These are phyloP conservation scores for Aleiodes alternator DNA, from an alignment of 2,888 invertebrate genomes.

Conservation along the genomic window DNA sequence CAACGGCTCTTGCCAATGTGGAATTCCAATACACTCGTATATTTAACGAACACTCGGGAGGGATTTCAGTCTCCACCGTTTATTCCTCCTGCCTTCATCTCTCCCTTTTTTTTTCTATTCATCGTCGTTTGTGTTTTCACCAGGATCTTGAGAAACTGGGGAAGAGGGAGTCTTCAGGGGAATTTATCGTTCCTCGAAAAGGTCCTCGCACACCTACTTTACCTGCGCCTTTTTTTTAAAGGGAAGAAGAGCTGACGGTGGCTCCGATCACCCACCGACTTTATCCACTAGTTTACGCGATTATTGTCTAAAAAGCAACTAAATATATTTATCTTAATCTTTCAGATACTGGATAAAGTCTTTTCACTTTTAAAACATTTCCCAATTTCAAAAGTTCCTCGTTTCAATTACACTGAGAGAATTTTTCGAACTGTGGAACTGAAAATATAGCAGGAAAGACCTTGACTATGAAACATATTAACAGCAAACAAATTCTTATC, in stretches of 20 bases:
- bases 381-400: too few relatives aligned
- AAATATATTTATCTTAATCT: too few relatives aligned
- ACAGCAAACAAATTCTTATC: too few relatives aligned
- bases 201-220: conserved; percentile 17
- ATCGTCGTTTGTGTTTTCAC: conserved; percentile 58
- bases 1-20: conserved; percentile 59
- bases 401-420: too few relatives aligned
- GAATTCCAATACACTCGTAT: conserved; percentile 73
- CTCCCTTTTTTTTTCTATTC: conserved; percentile 46
- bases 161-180: conserved; percentile 48
- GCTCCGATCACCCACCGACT: conserved; percentile 45
- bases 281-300: conserved; percentile 7
- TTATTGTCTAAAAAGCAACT: background rate
- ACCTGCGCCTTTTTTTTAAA: background rate
- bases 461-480: too few relatives aligned
- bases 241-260: conserved; percentile 24
- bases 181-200: conserved; percentile 66
- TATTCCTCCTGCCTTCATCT: conserved; percentile 30
- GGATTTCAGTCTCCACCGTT: conserved; percentile 33
- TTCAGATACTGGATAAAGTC: too few relatives aligned
- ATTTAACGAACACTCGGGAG: conserved; percentile 69
- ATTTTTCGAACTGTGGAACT: too few relatives aligned
- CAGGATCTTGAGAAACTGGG: conserved; percentile 39
- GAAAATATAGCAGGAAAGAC: too few relatives aligned
- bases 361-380: too few relatives aligned